Percentiles rank a stretch among this genome's conserved stretches.
Evolutionary conservation across 2,113 vertebrate species (phyloP).

Genomic region (Burhinus bistriatus): DNA sequence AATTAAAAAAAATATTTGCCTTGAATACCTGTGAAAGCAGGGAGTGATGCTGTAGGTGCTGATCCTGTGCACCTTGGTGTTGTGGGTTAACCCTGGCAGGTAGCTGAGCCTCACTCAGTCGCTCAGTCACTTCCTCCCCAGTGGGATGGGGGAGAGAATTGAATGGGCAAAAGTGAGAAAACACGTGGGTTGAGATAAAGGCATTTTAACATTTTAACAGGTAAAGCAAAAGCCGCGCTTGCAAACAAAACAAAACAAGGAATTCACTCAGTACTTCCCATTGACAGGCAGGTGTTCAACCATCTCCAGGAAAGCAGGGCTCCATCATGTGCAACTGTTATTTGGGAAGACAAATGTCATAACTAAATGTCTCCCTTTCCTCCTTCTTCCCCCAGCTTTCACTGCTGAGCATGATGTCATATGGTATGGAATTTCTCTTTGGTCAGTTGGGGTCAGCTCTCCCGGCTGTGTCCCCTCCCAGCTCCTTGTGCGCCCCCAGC

Average conservation of each 20-base stretch:
- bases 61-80: background rate
- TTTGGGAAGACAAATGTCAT: background rate
- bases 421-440: too few species aligned
- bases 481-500: too few species aligned
- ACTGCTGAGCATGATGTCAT: background rate
- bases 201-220: background rate
- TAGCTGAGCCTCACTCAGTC: background rate
- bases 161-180: background rate
- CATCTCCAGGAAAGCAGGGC: background rate
- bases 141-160: too few species aligned
- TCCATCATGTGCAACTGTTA: background rate
- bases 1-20: background rate
- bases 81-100: accelerated
- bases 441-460: background rate
- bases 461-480: too few species aligned
- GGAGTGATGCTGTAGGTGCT: background rate
- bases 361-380: accelerated
- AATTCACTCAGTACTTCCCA: background rate
- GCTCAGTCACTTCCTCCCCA: background rate
- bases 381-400: background rate
- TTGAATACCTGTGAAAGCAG: background rate
- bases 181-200: background rate
- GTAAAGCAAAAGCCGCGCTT: accelerated
- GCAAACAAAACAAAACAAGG: background rate
- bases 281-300: accelerated